Percentiles rank a stretch among this genome's conserved stretches.
phyloP scores from a whole-genome alignment of 2,113 vertebrate genomes.

The Boulengeromyrus knoepffleri region DNA sequence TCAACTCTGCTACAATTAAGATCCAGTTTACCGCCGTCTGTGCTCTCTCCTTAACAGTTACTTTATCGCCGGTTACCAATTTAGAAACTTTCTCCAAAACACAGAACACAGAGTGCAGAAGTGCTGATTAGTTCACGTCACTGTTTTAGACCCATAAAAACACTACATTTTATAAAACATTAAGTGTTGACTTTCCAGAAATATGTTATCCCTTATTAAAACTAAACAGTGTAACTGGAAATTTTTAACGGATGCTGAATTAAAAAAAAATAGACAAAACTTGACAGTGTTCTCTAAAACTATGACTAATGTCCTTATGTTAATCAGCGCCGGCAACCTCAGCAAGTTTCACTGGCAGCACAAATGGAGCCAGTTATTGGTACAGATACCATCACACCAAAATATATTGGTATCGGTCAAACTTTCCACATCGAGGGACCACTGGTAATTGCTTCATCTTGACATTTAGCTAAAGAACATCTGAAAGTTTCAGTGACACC shows the following conservation, averaged over 20 bases:
- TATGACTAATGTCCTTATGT: background rate
- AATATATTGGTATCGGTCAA: background rate
- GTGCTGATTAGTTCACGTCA: background rate
- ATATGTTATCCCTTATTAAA: background rate
- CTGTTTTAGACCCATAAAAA: background rate
- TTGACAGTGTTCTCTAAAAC: background rate
- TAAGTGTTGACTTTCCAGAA: background rate
- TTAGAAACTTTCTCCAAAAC: background rate
- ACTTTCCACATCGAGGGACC: background rate
- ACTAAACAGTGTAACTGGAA: background rate
- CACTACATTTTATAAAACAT: background rate
- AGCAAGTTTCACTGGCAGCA: background rate
- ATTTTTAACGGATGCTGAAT: background rate
- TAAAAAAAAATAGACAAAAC: background rate
- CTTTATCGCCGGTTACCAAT: background rate
- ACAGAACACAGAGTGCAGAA: background rate
- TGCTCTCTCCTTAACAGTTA: background rate
- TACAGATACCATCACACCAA: background rate
- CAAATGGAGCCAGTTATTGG: background rate
- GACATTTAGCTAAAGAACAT: background rate
- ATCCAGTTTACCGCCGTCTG: background rate
- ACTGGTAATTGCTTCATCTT: background rate
- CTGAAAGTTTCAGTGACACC: background rate
- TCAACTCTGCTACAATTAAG: background rate
- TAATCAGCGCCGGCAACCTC: background rate